A percentile compares a stretch with the other conserved stretches of the same genome.
Evolutionary conservation across 2,113 vertebrate species (phyloP).

Genomic region (Cynocephalus volans): DNA sequence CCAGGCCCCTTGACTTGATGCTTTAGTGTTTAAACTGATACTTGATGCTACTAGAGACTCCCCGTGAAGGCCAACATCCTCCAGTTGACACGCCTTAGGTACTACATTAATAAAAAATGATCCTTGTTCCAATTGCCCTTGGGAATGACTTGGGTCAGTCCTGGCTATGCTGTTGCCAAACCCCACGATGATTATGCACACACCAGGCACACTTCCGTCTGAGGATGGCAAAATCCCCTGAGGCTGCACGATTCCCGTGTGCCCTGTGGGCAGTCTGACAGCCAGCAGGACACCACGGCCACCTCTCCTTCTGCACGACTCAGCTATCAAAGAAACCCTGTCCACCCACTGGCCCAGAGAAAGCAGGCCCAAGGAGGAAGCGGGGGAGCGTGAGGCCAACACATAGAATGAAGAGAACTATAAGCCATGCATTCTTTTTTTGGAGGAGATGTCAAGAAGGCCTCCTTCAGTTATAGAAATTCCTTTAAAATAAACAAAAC

Average conservation of each 20-base stretch:
- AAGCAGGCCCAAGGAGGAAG: neutral
- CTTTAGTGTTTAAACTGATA: neutral
- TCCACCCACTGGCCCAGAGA: neutral
- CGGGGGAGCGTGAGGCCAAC: accelerated
- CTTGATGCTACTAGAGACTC: neutral
- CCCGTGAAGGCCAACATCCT: neutral
- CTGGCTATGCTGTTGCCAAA: neutral
- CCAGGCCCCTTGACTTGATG: neutral
- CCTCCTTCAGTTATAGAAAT: constrained; percentile 30
- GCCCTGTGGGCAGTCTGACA: neutral
- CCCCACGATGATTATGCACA: neutral
- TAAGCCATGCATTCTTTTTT: neutral
- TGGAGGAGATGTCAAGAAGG: neutral
- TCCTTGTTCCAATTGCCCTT: neutral
- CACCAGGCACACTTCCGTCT: neutral
- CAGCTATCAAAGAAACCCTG: neutral
- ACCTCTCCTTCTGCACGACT: neutral
- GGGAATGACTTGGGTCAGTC: neutral
- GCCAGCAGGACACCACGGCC: neutral
- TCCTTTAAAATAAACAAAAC: constrained; percentile 47
- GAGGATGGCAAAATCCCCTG: no score
- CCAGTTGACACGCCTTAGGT: neutral
- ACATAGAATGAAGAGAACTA: neutral
- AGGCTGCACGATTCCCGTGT: neutral
- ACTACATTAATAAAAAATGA: neutral